Percentiles rank a stretch among this genome's conserved stretches.
These are phyloP conservation scores for Corythaixoides concolor DNA, from an alignment of 2,113 vertebrate species.

Conservation along the genomic window DNA sequence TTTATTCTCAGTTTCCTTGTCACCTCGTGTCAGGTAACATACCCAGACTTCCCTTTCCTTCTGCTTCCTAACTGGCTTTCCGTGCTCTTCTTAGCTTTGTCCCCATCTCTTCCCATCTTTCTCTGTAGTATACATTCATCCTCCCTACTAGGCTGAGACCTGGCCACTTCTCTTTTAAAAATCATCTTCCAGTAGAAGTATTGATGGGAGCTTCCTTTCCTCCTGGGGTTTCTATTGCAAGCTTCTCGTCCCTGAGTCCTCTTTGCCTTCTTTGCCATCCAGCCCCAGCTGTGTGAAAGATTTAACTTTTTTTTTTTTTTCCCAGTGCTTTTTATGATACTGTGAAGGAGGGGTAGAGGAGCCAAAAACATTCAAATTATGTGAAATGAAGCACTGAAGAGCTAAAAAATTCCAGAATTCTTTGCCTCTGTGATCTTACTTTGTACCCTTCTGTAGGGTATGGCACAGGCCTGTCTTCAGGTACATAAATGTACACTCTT, in stretches of 20 bases:
- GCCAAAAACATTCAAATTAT: neutral
- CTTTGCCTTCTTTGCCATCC: neutral
- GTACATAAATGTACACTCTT: neutral
- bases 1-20: neutral
- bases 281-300: neutral
- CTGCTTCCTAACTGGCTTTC: neutral
- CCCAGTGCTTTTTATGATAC: neutral
- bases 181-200: accelerated
- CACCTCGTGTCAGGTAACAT: neutral
- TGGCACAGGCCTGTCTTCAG: neutral
- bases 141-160: neutral
- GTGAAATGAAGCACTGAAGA: neutral
- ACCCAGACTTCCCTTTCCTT: neutral
- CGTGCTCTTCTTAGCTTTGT: neutral
- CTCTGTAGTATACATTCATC: neutral
- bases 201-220: neutral
- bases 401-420: neutral
- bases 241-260: neutral
- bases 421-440: neutral
- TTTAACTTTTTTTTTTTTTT: neutral
- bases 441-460: neutral
- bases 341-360: neutral
- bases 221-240: neutral
- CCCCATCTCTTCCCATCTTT: neutral
- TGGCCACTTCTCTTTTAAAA: neutral